Evolutionary conservation across 2,113 vertebrate genomes (phyloP).

Genomic region (Dasyprocta punctata): DNA sequence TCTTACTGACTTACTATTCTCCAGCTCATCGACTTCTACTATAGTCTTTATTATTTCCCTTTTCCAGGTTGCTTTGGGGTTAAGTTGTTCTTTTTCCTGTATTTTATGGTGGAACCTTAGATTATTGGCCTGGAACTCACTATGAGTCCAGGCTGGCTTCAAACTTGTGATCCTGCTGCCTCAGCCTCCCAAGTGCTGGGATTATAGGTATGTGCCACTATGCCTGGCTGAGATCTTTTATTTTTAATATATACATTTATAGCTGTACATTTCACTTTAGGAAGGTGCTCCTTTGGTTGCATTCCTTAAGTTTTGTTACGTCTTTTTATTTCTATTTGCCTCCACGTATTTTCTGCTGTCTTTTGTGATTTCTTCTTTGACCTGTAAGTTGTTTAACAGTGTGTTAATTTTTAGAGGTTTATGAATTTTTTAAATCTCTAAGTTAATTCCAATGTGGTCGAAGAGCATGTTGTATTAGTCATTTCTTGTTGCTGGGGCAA

Average conservation of each 20-base stretch:
- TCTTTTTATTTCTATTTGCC: background rate
- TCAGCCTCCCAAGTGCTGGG: background rate
- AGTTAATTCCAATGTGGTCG: background rate
- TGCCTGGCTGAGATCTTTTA: background rate
- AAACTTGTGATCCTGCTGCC: no score
- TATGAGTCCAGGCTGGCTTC: background rate
- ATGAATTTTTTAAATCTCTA: constrained; percentile 17
- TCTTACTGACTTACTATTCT: background rate
- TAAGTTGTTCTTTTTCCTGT: background rate
- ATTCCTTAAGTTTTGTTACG: background rate
- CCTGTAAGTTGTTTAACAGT: background rate
- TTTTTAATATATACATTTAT: background rate
- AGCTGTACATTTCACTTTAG: background rate
- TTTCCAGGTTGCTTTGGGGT: background rate
- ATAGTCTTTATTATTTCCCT: background rate
- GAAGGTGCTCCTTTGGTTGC: background rate
- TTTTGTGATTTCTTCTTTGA: background rate
- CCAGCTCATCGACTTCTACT: background rate
- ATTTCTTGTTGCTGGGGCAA: background rate
- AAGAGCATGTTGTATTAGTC: background rate
- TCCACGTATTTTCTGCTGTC: background rate
- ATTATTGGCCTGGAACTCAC: background rate
- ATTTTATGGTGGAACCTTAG: background rate
- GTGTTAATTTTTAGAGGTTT: background rate
- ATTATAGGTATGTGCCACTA: background rate